Base-by-base conservation (phyloP, 2,888 invertebrate species). In the Dascillus cervinus region DNA sequence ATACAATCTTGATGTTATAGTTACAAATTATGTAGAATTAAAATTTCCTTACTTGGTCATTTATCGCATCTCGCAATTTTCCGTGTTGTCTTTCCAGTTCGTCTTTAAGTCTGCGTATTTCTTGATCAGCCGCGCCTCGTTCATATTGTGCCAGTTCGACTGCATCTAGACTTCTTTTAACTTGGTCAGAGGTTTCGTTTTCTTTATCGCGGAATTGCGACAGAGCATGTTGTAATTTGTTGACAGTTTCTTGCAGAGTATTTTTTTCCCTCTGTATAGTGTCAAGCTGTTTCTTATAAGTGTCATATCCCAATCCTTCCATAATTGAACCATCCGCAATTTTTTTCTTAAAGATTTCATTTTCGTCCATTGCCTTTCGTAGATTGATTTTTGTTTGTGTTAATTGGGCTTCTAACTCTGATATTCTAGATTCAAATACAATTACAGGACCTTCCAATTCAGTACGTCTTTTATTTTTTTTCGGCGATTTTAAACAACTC, bases 391-490 rank as follows among this genome's bases (percentile, higher is more conserved):
- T 80, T 0, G 82, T 64, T 56, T 88, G 87, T 4, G 83, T 79
- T 23, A 88, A 62, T 50, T 88, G 87, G 0, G 88, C 88, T 55
- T 89, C 88, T 33, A 89, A 58, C 52, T 89, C 88, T 2, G 86
- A 82, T 29, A 88, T 87, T 39, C 84, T 73, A 0, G 88, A 87
- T 59, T 88, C 88, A 53, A 83, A 86, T 11, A 88, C 80, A 35
- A 87, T 86, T 44, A 77, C 79, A 0, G 87, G 85, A 1, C 84
- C 84, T 53, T 82, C 82, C 6, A 82, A 62, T 4, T 29, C 29
- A 17, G 37, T 22, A 3, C 32, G 29, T 15, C 26, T 19, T 22
- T 33, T 27, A 0, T 32, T 23, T 5, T 29, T 28, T 25, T 32
- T 39, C 9, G 39, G 35, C 1, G 39, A 39, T 13, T 12, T 26